These are phyloP conservation scores for Athene noctua DNA, from an alignment of 2,113 vertebrate genomes.

Conservation along the genomic window DNA sequence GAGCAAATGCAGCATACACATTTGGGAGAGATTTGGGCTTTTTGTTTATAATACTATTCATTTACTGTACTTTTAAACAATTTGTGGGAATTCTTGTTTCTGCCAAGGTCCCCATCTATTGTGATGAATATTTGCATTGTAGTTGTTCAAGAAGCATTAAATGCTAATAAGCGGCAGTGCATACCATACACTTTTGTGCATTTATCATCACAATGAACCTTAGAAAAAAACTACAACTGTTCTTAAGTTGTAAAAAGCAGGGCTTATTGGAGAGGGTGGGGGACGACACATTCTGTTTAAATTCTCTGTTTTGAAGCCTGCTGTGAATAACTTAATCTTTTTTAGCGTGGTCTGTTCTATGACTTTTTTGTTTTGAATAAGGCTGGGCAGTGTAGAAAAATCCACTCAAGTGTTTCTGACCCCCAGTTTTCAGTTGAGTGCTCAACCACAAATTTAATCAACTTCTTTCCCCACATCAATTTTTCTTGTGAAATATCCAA, in stretches of 20 bases:
- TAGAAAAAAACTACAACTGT: neutral
- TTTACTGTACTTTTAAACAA: slow-evolving; percentile 61
- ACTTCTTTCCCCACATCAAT: neutral
- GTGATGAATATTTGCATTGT: slow-evolving; percentile 60
- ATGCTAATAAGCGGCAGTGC: slow-evolving; percentile 27
- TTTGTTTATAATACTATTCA: slow-evolving; percentile 39
- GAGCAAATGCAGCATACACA: neutral
- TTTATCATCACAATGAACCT: slow-evolving; percentile 47
- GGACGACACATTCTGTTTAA: neutral
- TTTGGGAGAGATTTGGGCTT: neutral
- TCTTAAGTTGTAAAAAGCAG: slow-evolving; percentile 9
- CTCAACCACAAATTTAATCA: neutral
- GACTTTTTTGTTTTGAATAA: neutral
- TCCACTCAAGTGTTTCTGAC: fast-evolving
- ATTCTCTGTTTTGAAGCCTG: neutral
- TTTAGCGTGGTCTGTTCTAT: neutral
- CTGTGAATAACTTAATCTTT: neutral
- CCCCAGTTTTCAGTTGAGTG: neutral
- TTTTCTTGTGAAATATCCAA: neutral
- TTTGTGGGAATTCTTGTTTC: slow-evolving; percentile 64
- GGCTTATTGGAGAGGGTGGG: neutral
- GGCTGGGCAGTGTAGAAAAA: neutral
- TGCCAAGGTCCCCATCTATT: slow-evolving; percentile 50
- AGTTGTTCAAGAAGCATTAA: slow-evolving; percentile 65
- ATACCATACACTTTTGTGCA: slow-evolving; percentile 14